Evolutionary conservation across 2,797 vertebrate genomes (phyloP).

Genomic region (Tamandua tetradactyla): DNA sequence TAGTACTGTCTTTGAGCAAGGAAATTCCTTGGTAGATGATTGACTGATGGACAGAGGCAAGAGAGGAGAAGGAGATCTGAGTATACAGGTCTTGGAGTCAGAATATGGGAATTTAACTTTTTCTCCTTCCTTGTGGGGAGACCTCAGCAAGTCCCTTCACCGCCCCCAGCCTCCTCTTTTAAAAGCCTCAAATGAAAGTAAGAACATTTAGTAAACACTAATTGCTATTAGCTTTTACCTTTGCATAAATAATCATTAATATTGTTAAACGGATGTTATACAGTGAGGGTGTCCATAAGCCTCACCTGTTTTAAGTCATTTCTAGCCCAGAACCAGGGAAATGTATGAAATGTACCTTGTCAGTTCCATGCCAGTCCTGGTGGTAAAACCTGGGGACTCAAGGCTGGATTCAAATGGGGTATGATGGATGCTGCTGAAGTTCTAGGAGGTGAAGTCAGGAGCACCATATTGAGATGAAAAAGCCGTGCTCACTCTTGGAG

Average conservation of each 20-base stretch:
- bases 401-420: not conserved
- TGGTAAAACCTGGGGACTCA: not conserved
- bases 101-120: not conserved
- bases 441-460: not conserved
- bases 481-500: not conserved
- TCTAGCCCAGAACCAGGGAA: not conserved
- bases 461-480: not conserved
- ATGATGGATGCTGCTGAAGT: not conserved
- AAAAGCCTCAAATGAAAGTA: slow-evolving; percentile 30
- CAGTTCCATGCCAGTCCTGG: not conserved
- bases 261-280: not conserved
- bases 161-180: not conserved
- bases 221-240: slow-evolving; percentile 6
- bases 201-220: slow-evolving; percentile 41
- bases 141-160: not conserved
- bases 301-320: not conserved
- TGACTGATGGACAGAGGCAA: not conserved
- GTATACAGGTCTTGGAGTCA: not conserved
- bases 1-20: not conserved
- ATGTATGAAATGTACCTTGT: not conserved
- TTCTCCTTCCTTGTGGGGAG: not conserved
- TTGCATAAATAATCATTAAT: slow-evolving; percentile 43
- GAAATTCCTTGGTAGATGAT: not conserved
- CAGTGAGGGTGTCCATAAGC: not conserved
- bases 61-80: not conserved